phyloP scores from a whole-genome alignment of 2,888 invertebrate species.

The Volucella bombylans region DNA sequence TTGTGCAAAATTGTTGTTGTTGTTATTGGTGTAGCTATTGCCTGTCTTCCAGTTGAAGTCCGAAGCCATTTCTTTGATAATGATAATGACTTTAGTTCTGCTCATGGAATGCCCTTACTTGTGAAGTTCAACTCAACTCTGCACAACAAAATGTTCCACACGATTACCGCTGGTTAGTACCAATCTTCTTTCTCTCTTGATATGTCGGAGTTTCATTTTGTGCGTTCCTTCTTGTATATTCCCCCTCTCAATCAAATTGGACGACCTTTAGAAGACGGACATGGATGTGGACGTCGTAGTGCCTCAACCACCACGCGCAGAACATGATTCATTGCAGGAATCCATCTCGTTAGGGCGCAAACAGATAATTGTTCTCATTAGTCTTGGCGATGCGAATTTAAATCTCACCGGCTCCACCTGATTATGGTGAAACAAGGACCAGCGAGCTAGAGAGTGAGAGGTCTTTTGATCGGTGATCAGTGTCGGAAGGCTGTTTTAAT shows the following conservation, averaged over 20 bases:
- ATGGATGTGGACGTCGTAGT: slow-evolving; percentile 13
- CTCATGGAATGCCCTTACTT: slow-evolving; percentile 62
- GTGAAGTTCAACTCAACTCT: slow-evolving; percentile 60
- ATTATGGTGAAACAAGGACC: slow-evolving; percentile 35
- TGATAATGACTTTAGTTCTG: slow-evolving; percentile 71
- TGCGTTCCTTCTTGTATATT: background rate
- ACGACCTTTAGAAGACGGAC: slow-evolving; percentile 42
- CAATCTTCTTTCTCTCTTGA: slow-evolving; percentile 44
- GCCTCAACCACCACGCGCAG: background rate
- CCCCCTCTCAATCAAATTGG: slow-evolving; percentile 21
- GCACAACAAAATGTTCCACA: slow-evolving; percentile 72
- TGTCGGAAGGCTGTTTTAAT: background rate
- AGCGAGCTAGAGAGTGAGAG: too few species aligned
- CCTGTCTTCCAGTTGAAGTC: slow-evolving; percentile 25
- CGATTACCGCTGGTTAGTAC: slow-evolving; percentile 72
- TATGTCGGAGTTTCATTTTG: slow-evolving; percentile 1
- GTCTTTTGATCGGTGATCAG: slow-evolving; percentile 11
- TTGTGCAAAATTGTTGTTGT: slow-evolving; percentile 11
- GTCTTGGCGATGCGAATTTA: slow-evolving; percentile 77
- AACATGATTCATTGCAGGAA: slow-evolving; percentile 70
- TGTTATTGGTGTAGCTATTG: background rate
- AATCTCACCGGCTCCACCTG: slow-evolving; percentile 56
- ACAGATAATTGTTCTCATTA: slow-evolving; percentile 82
- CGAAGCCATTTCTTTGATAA: slow-evolving; percentile 69
- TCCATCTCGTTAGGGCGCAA: slow-evolving; percentile 76